phyloP scores from a whole-genome alignment of 2,888 invertebrate species.

The Volucella inanis region DNA sequence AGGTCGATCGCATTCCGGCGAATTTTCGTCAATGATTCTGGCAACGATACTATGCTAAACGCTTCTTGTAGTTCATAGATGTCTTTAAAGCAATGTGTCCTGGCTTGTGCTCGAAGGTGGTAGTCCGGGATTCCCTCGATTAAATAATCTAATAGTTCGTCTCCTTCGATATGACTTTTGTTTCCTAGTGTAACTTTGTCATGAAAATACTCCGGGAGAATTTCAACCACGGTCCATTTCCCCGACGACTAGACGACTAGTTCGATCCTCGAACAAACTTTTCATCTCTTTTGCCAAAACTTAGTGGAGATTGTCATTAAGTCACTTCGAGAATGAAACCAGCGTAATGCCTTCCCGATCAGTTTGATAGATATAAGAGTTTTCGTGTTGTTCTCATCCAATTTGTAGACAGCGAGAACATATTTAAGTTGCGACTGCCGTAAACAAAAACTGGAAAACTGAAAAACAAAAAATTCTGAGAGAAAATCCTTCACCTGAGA shows the following conservation, averaged over 20 bases:
- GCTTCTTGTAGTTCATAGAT: no score
- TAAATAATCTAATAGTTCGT: no score
- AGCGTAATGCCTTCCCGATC: not conserved
- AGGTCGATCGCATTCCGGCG: no score
- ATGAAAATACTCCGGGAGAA: not conserved
- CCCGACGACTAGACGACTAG: not conserved
- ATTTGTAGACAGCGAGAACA: not conserved
- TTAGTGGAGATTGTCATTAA: not conserved
- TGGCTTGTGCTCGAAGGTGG: no score
- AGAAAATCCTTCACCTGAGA: no score
- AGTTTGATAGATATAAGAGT: not conserved
- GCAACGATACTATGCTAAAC: no score
- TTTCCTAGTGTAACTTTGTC: not conserved
- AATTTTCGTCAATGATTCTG: no score
- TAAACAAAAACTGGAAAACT: no score
- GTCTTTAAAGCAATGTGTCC: no score
- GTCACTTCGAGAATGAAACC: not conserved
- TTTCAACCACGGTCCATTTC: not conserved
- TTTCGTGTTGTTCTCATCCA: conserved; percentile 5
- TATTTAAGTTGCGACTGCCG: no score
- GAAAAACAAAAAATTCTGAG: no score
- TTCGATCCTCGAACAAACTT: not conserved
- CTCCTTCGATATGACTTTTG: not conserved
- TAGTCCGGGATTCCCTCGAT: not conserved
- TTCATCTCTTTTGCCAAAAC: not conserved